Evolutionary conservation across 2,888 invertebrate genomes (phyloP).

Genomic region (Mongoloraphidia duomilia): DNA sequence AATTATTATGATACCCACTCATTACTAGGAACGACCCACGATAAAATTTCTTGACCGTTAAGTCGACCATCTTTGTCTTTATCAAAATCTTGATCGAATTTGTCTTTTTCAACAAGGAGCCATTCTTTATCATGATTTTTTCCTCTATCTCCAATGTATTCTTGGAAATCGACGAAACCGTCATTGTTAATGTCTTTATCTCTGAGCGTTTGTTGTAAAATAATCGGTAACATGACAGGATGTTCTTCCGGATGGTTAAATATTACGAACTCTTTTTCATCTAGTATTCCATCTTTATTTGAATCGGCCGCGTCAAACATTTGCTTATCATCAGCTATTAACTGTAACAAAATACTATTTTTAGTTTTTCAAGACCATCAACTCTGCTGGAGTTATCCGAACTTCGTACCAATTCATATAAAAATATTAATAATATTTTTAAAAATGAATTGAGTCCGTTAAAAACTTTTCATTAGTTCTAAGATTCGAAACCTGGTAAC

Average conservation of each 20-base stretch:
- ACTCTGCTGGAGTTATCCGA: too few species aligned
- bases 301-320: slow-evolving; percentile 79
- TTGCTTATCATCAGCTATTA: slow-evolving; percentile 65
- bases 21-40: slow-evolving; percentile 86
- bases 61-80: slow-evolving; percentile 69
- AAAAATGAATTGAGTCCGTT: neutral
- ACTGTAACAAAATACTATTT: slow-evolving; percentile 23
- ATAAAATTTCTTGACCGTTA: slow-evolving; percentile 60
- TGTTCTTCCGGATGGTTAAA: slow-evolving; percentile 93
- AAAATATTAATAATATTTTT: too few species aligned
- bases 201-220: slow-evolving; percentile 65
- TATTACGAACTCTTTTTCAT: slow-evolving; percentile 64
- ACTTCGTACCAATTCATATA: too few species aligned
- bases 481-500: too few species aligned
- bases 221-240: slow-evolving; percentile 66
- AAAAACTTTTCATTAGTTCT: slow-evolving; percentile 12
- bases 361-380: too few species aligned
- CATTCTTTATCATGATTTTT: slow-evolving; percentile 57
- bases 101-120: slow-evolving; percentile 57
- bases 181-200: slow-evolving; percentile 80
- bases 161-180: slow-evolving; percentile 70
- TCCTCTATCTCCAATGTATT: slow-evolving; percentile 62
- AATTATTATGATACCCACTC: slow-evolving; percentile 42
- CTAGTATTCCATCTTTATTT: slow-evolving; percentile 64
- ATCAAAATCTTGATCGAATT: slow-evolving; percentile 79